Conservation (phyloP, 2,888 invertebrate species). For the Palloptera scutellata region DNA sequence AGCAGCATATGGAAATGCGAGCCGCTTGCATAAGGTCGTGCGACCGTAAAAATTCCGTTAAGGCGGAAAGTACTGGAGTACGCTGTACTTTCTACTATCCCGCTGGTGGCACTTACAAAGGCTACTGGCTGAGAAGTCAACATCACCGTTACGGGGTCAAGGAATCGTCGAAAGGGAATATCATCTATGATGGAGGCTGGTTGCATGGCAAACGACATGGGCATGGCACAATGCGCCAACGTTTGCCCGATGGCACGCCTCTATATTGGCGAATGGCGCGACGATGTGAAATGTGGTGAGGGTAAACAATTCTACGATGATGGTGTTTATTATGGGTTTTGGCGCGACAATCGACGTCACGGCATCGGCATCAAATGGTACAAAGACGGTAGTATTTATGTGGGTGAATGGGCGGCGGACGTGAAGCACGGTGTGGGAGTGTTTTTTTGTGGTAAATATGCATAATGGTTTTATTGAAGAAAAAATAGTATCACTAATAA, state of each 20-base stretch:
- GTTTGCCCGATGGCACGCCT: conserved; percentile 50
- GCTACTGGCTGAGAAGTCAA: conserved; percentile 52
- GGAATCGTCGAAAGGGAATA: conserved; percentile 42
- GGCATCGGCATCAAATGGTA: conserved; percentile 62
- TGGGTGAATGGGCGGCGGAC: conserved; percentile 60
- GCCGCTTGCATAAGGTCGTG: conserved; percentile 28
- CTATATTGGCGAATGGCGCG: conserved; percentile 57
- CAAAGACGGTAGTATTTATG: conserved; percentile 52
- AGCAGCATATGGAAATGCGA: background rate
- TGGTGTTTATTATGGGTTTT: conserved; percentile 57
- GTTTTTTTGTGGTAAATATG: conserved; percentile 52
- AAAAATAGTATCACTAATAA: conserved; percentile 6
- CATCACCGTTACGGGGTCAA: conserved; percentile 55
- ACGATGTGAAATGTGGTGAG: conserved; percentile 57
- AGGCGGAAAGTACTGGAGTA: conserved; percentile 47
- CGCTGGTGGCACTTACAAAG: conserved; percentile 51
- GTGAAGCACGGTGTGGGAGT: conserved; percentile 57
- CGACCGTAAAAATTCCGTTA: conserved; percentile 34
- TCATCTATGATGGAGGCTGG: conserved; percentile 61
- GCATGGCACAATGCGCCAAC: conserved; percentile 53
- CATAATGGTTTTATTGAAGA: background rate
- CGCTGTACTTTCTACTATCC: conserved; percentile 51
- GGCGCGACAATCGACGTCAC: conserved; percentile 54
- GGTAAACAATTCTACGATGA: conserved; percentile 60
- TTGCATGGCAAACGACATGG: conserved; percentile 53